These are phyloP conservation scores for Odocoileus hemionus DNA, from an alignment of 2,113 vertebrate genomes.

Conservation along the genomic window DNA sequence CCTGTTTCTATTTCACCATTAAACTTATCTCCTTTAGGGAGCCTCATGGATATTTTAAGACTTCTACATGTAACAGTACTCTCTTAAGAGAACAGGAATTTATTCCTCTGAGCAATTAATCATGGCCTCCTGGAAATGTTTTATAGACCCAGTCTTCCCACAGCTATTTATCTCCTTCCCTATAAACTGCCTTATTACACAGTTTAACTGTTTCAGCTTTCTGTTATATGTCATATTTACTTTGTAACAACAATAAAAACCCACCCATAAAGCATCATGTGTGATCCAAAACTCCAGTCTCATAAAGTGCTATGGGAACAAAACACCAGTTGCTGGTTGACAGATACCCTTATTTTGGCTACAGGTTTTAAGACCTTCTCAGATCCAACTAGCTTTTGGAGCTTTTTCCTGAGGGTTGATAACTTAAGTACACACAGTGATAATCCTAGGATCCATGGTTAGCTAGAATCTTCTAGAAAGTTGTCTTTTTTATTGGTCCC, in stretches of 20 bases:
- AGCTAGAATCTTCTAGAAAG: background rate
- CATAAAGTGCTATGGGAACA: background rate
- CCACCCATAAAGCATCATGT: background rate
- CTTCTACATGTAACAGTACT: background rate
- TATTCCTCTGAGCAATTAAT: conserved; percentile 29
- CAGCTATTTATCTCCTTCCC: conserved; percentile 25
- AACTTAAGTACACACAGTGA: background rate
- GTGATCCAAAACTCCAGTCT: background rate
- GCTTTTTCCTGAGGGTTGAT: background rate
- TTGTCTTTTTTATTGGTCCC: background rate
- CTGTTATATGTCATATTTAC: background rate
- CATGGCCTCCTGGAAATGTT: conserved; percentile 14
- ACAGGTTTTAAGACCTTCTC: background rate
- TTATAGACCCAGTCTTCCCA: background rate
- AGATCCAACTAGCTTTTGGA: background rate
- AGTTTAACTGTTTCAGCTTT: conserved; percentile 23
- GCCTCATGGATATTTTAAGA: background rate
- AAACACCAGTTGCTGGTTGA: background rate
- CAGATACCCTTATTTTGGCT: background rate
- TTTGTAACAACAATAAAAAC: background rate
- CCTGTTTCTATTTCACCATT: conserved; percentile 1
- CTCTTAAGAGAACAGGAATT: background rate
- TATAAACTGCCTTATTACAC: background rate
- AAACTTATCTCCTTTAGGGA: background rate
- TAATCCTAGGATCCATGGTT: background rate